Evolutionary conservation across 2,888 invertebrate species (phyloP).

Genomic region (Epinotia ramella): DNA sequence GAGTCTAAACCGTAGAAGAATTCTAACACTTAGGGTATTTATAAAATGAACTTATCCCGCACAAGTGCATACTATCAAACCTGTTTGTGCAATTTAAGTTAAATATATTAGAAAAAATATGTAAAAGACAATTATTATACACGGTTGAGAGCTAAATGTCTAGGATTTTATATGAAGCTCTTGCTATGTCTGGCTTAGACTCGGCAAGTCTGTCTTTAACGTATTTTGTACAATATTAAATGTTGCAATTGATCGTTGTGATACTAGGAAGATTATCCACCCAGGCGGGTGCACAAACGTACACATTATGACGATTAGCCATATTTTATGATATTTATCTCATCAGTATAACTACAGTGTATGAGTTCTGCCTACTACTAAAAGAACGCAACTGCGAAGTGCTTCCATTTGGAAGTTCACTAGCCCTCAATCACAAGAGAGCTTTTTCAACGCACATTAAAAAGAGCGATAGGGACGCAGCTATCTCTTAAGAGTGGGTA

Average conservation of each 20-base stretch:
- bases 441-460: constrained; percentile 1
- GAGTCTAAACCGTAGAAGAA: constrained; percentile 21
- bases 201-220: constrained; percentile 18
- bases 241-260: constrained; percentile 78
- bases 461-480: not conserved
- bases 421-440: not conserved
- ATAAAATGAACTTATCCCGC: not conserved
- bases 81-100: constrained; percentile 3
- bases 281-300: constrained; percentile 71
- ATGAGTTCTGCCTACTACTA: constrained; percentile 50
- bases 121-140: not conserved
- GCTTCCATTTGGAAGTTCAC: too few relatives aligned
- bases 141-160: not conserved
- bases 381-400: constrained; percentile 9
- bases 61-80: not conserved
- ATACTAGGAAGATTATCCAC: constrained; percentile 74
- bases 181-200: constrained; percentile 6
- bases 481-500: not conserved
- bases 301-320: constrained; percentile 73
- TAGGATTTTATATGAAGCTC: not conserved
- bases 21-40: not conserved
- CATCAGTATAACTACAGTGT: constrained; percentile 59
- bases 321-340: constrained; percentile 78
- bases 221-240: constrained; percentile 64
- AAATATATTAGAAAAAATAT: not conserved